Conservation (phyloP, 2,888 invertebrate species). For the Timema podura region DNA sequence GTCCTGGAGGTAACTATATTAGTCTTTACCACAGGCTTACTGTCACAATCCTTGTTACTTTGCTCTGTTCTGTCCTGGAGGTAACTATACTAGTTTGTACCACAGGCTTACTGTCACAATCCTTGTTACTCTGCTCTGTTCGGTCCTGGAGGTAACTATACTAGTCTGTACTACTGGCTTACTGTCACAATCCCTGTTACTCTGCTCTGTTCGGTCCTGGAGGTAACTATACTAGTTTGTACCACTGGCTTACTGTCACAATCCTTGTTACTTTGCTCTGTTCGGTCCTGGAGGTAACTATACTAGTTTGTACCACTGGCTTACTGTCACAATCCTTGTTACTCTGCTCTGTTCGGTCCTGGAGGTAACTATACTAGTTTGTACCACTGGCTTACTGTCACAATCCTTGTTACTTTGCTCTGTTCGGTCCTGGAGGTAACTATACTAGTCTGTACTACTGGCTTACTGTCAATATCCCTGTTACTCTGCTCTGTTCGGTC, state of each 20-base stretch:
- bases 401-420: conserved; percentile 62
- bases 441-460: no score
- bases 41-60: conserved; percentile 66
- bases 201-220: conserved; percentile 63
- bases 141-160: conserved; percentile 55
- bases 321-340: conserved; percentile 67
- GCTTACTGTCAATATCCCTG: conserved; percentile 68
- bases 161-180: no score
- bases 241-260: conserved; percentile 67
- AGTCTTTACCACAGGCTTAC: no score
- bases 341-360: conserved; percentile 63
- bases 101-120: conserved; percentile 64
- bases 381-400: no score
- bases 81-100: no score
- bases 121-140: conserved; percentile 65
- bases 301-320: no score
- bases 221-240: conserved; percentile 44
- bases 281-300: conserved; percentile 58
- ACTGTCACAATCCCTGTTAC: conserved; percentile 66
- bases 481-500: conserved; percentile 63
- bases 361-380: conserved; percentile 48
- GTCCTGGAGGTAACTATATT: conserved; percentile 54
- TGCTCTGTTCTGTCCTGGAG: conserved; percentile 62
- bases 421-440: conserved; percentile 60
- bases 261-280: conserved; percentile 62